Percentiles rank a stretch among this genome's conserved stretches.
Evolutionary conservation across 2,113 vertebrate species (phyloP).

Genomic region (Odobenus rosmarus): DNA sequence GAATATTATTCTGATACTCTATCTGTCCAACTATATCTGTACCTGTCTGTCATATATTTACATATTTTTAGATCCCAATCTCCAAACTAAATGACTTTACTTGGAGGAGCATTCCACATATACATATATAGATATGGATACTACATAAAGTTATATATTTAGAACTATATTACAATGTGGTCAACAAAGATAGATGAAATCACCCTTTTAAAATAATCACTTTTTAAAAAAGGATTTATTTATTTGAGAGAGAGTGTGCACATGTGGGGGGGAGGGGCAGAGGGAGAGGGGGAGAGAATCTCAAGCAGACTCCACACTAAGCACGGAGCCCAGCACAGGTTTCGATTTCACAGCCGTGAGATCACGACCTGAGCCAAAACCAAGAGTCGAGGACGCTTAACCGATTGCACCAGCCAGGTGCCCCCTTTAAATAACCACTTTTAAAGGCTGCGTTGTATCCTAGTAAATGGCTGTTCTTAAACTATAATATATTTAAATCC

Average conservation of each 20-base stretch:
- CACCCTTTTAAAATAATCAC: not conserved
- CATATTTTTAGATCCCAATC: not conserved
- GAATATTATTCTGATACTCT: not conserved
- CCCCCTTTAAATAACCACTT: not conserved
- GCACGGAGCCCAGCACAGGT: not conserved
- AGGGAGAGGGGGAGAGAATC: not conserved
- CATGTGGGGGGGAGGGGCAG: not conserved
- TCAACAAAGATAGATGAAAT: not conserved
- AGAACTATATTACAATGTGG: not conserved
- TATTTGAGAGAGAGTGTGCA: not conserved
- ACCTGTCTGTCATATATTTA: not conserved
- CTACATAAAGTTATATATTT: not conserved
- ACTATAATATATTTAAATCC: not conserved
- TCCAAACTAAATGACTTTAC: slow-evolving; percentile 37
- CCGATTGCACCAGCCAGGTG: not conserved
- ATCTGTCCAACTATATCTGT: not conserved
- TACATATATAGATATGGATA: not conserved
- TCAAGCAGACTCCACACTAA: not conserved
- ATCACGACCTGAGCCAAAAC: not conserved
- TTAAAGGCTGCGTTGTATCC: not conserved
- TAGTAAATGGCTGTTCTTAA: slow-evolving; percentile 13
- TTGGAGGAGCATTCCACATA: not conserved
- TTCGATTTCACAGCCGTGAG: not conserved
- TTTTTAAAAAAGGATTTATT: not conserved
- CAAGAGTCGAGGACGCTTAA: not conserved